phyloP scores from a whole-genome alignment of 2,888 invertebrate genomes.

The Lutraria lutraria region DNA sequence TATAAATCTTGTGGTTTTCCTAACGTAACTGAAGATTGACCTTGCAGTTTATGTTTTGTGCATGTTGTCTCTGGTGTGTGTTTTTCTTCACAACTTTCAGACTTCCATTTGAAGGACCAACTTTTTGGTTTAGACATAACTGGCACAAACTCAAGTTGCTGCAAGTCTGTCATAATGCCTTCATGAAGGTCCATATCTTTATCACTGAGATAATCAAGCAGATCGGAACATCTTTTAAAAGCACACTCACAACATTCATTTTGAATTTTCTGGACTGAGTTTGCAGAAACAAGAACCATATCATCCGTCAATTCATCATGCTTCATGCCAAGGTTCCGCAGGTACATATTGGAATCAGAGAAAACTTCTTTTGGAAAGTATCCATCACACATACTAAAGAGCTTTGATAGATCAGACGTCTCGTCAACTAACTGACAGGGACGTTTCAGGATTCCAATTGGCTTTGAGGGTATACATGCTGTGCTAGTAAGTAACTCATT shows the following conservation, averaged over 20 bases:
- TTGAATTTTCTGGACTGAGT: not conserved
- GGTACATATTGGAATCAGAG: not conserved
- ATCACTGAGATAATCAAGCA: slow-evolving; percentile 35
- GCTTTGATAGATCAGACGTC: slow-evolving; percentile 9
- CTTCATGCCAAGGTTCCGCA: slow-evolving; percentile 39
- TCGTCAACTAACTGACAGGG: slow-evolving; percentile 51
- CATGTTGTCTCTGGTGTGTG: not conserved
- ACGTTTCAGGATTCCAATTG: slow-evolving; percentile 36
- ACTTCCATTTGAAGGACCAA: slow-evolving; percentile 53
- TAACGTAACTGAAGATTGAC: not conserved
- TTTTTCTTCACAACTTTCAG: not conserved
- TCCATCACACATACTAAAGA: slow-evolving; percentile 39
- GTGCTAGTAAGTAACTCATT: slow-evolving; percentile 50
- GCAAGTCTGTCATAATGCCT: not conserved
- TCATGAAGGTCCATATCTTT: not conserved
- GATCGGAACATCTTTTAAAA: not conserved
- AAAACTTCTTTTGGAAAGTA: slow-evolving; percentile 38
- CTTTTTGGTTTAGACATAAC: slow-evolving; percentile 25
- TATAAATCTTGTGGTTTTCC: not conserved
- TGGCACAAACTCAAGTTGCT: slow-evolving; percentile 38
- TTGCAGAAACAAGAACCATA: slow-evolving; percentile 33
- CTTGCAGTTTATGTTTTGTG: slow-evolving; percentile 20
- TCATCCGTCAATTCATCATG: slow-evolving; percentile 21
- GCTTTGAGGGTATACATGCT: slow-evolving; percentile 52
- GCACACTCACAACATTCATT: slow-evolving; percentile 44